Evolutionary conservation across 2,888 invertebrate genomes (phyloP).

Genomic region (Aplocera efformata): DNA sequence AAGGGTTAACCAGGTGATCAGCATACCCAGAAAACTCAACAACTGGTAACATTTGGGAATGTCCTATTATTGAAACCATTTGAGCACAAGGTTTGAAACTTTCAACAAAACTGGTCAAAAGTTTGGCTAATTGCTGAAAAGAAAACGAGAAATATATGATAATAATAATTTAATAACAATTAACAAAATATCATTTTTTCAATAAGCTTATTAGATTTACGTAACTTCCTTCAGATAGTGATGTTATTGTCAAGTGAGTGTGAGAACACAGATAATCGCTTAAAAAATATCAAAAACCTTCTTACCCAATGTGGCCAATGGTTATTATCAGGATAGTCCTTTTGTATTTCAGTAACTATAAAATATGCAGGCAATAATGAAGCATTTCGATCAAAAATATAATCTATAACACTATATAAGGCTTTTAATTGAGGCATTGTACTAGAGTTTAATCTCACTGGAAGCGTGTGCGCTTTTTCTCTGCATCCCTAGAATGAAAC

Average conservation of each 20-base stretch:
- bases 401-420: constrained; percentile 89
- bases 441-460: constrained; percentile 88
- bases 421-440: constrained; percentile 90
- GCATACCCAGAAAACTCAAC: constrained; percentile 96
- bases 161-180: too few relatives aligned
- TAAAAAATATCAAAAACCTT: too few relatives aligned
- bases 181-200: too few relatives aligned
- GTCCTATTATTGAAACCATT: constrained; percentile 96
- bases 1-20: constrained; percentile 93
- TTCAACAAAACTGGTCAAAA: constrained; percentile 93
- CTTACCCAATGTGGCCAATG: constrained; percentile 95
- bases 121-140: constrained; percentile 88
- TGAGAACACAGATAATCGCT: too few relatives aligned
- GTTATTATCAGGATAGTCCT: constrained; percentile 89
- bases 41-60: constrained; percentile 94
- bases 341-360: constrained; percentile 96
- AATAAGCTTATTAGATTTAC: too few relatives aligned
- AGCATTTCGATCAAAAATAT: constrained; percentile 95
- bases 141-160: constrained; percentile 8
- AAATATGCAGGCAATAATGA: constrained; percentile 96
- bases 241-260: too few relatives aligned
- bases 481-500: constrained; percentile 84
- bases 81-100: constrained; percentile 96
- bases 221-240: too few relatives aligned
- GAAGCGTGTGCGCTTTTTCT: constrained; percentile 92